A percentile compares a stretch with the other conserved stretches of the same genome.
Conservation (phyloP, 2,113 vertebrate genomes). For the Nycticorax nycticorax region DNA sequence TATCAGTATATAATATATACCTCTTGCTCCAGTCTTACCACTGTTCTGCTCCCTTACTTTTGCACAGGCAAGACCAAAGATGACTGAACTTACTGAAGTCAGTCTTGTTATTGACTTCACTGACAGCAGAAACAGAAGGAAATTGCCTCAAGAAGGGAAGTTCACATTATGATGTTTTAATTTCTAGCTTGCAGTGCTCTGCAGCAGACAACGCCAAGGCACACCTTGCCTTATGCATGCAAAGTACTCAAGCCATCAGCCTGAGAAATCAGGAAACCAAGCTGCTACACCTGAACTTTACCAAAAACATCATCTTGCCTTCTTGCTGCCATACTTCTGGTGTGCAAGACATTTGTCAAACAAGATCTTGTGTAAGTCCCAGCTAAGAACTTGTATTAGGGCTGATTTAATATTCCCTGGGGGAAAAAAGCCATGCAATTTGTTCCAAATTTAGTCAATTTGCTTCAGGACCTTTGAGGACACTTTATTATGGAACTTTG, state of each 20-base stretch:
- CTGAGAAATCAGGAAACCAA: not conserved
- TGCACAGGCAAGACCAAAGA: not conserved
- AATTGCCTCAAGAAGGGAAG: not conserved
- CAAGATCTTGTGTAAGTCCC: not conserved
- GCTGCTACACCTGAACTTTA: not conserved
- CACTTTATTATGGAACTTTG: not conserved
- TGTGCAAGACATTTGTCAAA: rapidly evolving
- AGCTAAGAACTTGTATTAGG: not conserved
- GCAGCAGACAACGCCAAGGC: not conserved
- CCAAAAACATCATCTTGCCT: not conserved
- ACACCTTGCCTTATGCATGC: not conserved
- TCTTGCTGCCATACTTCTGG: not conserved
- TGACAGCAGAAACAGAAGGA: not conserved
- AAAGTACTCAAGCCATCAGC: not conserved
- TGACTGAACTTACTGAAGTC: not conserved
- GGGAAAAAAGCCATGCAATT: not conserved
- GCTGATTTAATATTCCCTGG: not conserved
- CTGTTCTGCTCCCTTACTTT: not conserved
- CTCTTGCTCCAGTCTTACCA: not conserved
- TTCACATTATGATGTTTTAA: not conserved
- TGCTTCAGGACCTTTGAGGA: not conserved
- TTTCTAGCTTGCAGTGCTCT: not conserved
- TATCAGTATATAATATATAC: not conserved
- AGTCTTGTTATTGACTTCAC: not conserved
- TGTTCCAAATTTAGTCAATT: not conserved